Conservation (phyloP, 2,888 invertebrate genomes). For the Caenorhabditis sp. region DNA sequence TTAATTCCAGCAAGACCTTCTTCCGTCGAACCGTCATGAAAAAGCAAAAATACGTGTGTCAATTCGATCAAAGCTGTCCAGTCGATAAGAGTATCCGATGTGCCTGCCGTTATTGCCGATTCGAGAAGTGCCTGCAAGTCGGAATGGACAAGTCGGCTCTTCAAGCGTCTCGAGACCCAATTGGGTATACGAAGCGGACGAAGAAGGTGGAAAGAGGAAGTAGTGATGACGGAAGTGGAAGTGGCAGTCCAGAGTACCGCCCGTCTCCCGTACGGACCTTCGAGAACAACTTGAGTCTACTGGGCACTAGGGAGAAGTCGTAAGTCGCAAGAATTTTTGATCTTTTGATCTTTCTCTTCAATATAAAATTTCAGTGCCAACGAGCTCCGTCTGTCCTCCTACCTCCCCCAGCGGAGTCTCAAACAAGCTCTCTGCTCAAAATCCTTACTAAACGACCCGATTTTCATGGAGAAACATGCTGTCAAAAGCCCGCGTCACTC, state of each 20-base stretch:
- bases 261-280: not conserved
- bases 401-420: slow-evolving; percentile 48
- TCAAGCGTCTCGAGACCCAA: slow-evolving; percentile 83
- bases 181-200: slow-evolving; percentile 82
- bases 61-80: slow-evolving; percentile 76
- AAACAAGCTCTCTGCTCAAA: slow-evolving; percentile 59
- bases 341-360: not conserved
- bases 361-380: slow-evolving; percentile 42
- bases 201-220: slow-evolving; percentile 60
- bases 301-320: slow-evolving; percentile 33
- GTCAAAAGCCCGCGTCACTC: slow-evolving; percentile 46
- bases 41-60: slow-evolving; percentile 81
- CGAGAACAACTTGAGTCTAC: slow-evolving; percentile 31
- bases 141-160: slow-evolving; percentile 77
- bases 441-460: slow-evolving; percentile 52
- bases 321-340: slow-evolving; percentile 12
- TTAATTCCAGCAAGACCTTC: slow-evolving; percentile 78
- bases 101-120: slow-evolving; percentile 81
- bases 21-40: slow-evolving; percentile 83
- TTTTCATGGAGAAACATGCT: slow-evolving; percentile 58
- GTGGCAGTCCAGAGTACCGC: slow-evolving; percentile 24
- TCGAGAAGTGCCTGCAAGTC: slow-evolving; percentile 74
- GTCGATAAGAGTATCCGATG: slow-evolving; percentile 80
- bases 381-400: slow-evolving; percentile 50
- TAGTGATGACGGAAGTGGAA: slow-evolving; percentile 15